Evolutionary conservation across 2,797 vertebrate species (phyloP).

Genomic region (Apodemus agrarius): DNA sequence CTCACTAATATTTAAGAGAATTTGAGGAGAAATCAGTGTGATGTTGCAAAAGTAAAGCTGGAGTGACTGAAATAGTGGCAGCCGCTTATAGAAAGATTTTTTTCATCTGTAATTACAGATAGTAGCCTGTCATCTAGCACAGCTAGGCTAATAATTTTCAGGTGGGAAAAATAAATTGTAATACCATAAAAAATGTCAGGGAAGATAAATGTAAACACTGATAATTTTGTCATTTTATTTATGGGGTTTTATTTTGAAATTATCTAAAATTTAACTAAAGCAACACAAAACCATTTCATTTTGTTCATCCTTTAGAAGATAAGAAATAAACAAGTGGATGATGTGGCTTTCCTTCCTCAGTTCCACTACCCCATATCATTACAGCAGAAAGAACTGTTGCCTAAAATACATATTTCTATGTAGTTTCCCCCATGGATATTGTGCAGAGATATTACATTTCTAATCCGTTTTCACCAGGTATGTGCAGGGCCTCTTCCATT

Average conservation of each 20-base stretch:
- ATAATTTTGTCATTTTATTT: conserved; percentile 50
- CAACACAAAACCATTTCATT: conserved; percentile 64
- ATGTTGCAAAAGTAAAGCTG: not conserved
- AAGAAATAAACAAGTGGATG: conserved; percentile 40
- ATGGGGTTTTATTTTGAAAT: not conserved
- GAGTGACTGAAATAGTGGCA: not conserved
- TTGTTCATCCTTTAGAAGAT: not conserved
- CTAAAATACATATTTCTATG: not conserved
- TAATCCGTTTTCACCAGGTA: not conserved
- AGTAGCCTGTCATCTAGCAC: not conserved
- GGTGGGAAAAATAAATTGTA: not conserved
- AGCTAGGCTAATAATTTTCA: not conserved
- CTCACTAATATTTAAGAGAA: not conserved
- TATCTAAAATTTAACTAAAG: conserved; percentile 34
- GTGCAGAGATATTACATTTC: not conserved
- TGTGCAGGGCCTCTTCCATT: not conserved
- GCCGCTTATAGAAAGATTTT: not conserved
- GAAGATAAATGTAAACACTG: not conserved
- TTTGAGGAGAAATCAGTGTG: not conserved
- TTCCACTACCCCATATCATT: not conserved
- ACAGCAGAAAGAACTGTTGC: not conserved
- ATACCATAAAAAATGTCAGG: not conserved
- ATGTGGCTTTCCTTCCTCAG: not conserved
- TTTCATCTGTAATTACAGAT: not conserved
- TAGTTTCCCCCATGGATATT: not conserved